Evolutionary conservation across 2,797 vertebrate species (phyloP), one percentile per base, ranked within the genome.

Genomic region (Sciurus carolinensis): DNA sequence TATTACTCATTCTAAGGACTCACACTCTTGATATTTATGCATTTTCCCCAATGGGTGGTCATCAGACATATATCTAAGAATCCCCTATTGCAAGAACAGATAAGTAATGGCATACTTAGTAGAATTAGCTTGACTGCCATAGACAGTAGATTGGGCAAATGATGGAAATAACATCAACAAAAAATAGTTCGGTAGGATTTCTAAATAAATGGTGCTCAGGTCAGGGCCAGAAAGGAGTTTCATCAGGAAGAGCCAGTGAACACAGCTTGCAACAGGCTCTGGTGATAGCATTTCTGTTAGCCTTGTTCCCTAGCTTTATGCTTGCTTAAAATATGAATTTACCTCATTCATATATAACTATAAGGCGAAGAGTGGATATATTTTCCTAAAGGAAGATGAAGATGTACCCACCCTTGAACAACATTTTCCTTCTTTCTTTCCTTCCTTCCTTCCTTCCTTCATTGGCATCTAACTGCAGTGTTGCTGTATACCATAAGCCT

Each of bases 361-460:
- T 64, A 57, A 62, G 24, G 30, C 13, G 12, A 28, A 64, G 59
- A 52, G n/a, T 26, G 22, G 14, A 30, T 69, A 77, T 36, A 12
- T 2, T 62, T 91, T 64, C 15, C n/a, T 47, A 66, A 88, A 57
- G n/a, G 64, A 66, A 83, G 28, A 50, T n/a, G 44, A 77, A 79
- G 54, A 42, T n/a, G 17, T 1, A 36, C 33, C 47, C 42, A 17
- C 13, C 33, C 4, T 11, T 28, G 18, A 44, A 71, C 42, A 67
- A 59, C 0, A 2, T 36, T 9, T 13, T 24, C n/a, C 7, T 17
- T 57, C 36, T 36, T 12, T 14, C 4, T 14, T 28, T 8, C 17
- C 20, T 26, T 18, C 24, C 14, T 18, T 13, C 33, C 8, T 67
- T 4, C 22, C 24, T 33, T 22, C n/a, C 10, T n/a, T 36, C 52